phyloP scores from a whole-genome alignment of 1,140 invertebrate species.

The Drosophila baimaii region DNA sequence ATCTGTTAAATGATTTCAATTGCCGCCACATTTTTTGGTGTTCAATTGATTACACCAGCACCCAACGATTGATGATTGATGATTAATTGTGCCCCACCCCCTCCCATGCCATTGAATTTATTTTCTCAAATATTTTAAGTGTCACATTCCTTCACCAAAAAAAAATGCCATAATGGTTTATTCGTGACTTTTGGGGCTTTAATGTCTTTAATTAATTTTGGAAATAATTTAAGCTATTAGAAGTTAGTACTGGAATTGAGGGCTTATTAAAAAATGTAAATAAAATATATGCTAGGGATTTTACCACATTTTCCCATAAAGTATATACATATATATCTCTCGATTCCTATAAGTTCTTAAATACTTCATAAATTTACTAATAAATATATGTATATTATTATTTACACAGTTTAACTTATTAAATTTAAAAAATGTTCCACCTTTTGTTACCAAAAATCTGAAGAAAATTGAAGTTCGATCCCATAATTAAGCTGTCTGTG shows the following conservation, averaged over 20 bases:
- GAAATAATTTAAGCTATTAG: not conserved
- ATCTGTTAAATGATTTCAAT: constrained; percentile 27
- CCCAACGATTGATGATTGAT: not conserved
- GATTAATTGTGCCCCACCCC: constrained; percentile 7
- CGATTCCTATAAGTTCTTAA: no score
- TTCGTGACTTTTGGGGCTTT: not conserved
- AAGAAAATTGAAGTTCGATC: not conserved
- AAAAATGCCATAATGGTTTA: not conserved
- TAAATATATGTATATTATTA: no score
- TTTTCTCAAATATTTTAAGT: constrained; percentile 3
- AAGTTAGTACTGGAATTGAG: no score
- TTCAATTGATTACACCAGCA: constrained; percentile 3
- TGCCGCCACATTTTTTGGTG: not conserved
- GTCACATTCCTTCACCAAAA: not conserved
- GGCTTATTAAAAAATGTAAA: no score
- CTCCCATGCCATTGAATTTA: not conserved
- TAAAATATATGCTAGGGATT: no score
- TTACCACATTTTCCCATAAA: no score
- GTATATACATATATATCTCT: no score
- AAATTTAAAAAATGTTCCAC: no score
- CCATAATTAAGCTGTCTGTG: constrained; percentile 12
- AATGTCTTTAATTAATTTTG: not conserved
- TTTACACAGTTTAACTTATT: no score
- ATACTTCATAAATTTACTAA: no score
- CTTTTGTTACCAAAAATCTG: not conserved